Conservation (phyloP, 2,888 invertebrate species). For the Drosophila phalerata region DNA sequence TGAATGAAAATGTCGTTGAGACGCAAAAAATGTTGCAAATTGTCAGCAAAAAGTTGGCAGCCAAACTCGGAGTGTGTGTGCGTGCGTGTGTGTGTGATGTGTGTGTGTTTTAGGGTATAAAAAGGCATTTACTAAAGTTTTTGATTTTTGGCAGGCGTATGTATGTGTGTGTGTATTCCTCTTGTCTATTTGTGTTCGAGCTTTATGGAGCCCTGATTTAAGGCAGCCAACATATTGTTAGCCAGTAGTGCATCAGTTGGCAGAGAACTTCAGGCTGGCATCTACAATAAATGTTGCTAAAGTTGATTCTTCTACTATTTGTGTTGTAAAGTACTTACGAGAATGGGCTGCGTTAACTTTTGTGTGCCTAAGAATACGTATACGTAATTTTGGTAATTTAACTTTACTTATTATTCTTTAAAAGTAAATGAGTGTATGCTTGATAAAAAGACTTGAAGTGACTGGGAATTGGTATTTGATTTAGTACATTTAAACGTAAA, state of each 20-base stretch:
- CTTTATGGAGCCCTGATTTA: conserved; percentile 53
- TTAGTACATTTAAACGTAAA: not conserved
- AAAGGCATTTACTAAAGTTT: conserved; percentile 48
- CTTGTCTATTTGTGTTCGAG: conserved; percentile 48
- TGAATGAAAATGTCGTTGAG: conserved; percentile 66
- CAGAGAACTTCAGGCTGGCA: conserved; percentile 24
- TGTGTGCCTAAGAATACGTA: conserved; percentile 11
- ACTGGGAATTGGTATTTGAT: not conserved
- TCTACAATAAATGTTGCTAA: conserved; percentile 34
- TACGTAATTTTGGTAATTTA: conserved; percentile 25
- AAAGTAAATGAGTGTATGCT: not conserved
- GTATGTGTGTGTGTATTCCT: not conserved
- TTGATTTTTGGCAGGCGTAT: conserved; percentile 51
- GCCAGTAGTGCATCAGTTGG: conserved; percentile 43
- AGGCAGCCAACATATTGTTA: conserved; percentile 43
- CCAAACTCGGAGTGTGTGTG: conserved; percentile 21
- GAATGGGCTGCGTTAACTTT: conserved; percentile 23
- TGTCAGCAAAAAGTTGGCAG: conserved; percentile 69
- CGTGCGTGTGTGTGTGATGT: conserved; percentile 3
- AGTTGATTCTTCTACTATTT: conserved; percentile 49
- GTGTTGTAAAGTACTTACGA: conserved; percentile 43
- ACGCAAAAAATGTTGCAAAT: conserved; percentile 63
- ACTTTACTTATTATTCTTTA: conserved; percentile 14
- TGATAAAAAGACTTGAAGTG: not conserved
- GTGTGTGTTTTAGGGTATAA: conserved; percentile 32